Base-by-base conservation (phyloP, 1,140 invertebrate species). In the Tenebrio molitor region DNA sequence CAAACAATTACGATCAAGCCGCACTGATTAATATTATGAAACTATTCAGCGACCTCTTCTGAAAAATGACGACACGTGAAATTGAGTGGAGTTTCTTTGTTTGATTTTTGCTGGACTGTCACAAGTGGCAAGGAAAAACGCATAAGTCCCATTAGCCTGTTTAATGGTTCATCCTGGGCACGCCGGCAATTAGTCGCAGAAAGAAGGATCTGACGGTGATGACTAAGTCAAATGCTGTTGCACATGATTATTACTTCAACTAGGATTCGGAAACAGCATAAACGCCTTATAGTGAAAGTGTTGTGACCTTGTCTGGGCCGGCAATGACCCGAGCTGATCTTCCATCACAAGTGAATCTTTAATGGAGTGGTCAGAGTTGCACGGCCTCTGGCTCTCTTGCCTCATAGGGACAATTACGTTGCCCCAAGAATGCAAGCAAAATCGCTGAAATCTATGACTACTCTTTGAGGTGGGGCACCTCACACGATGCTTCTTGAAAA, bases 1-100 rank as follows among this genome's bases (percentile, higher is more conserved):
- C 36, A 7, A 39, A 58, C 50, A 58, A 58, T 58, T 58, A 58
- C 50, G 50, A 58, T 58, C 50, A 58, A 58, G 50, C 8, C 23
- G 50, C 50, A 58, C 50, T 58, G 50, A 58, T 58, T 58, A 29
- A 29, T 34, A 58, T 58, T 58, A 58, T 58, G 50, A 58, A 58
- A 58, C 50, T 50, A 2, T 6, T 21, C 16, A 14, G 17, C 44
- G 44, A 50, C 44, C 44, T 50, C 46, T 53, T 53, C 46, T 53
- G n/a, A 58, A 58, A 50, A 58, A 58, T 58, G 25, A 58, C 50
- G 50, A 58, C 50, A 58, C 50, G 8, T 58, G 50, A 58, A 58
- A 58, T 58, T 58, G 15, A n/a, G n/a, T n/a, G n/a, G n/a, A n/a
- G n/a, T n/a, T 58, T 33, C 50, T 58, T 58, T 58, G 50, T 58